Evolutionary conservation across 2,888 invertebrate genomes (phyloP), one percentile per base, ranked within the genome.

Genomic region (Hermaeophaga mercurialis): DNA sequence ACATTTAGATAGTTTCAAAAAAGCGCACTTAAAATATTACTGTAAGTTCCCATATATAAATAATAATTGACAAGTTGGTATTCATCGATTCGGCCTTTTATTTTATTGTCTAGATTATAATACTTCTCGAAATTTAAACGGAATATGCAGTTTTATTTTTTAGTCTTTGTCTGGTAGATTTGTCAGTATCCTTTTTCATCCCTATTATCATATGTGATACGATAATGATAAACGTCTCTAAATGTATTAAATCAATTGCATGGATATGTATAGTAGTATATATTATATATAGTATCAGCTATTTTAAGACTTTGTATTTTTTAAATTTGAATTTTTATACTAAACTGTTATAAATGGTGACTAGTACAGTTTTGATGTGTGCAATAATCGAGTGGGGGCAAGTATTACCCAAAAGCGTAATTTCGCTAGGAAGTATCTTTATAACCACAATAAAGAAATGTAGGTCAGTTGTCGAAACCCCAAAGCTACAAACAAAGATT

Each of bases 301-400:
- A 77, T 76, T 77, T 76, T 77, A 77, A 77, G 77, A 77, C 76
- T 77, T 77, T 78, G 78, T 78, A 78, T 78, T 78, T 78, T 78
- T 78, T 77, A 77, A 78, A 78, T 78, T 78, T 78, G 76, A 78
- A 78, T 78, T 78, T 78, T 78, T 78, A 78, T 78, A 78, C 78
- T 78, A 77, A 77, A 78, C 76, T 78, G 77, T 78, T 78, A 77
- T 75, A 75, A 76, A 76, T 75, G 75, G 74, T 76, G 72, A 76
- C 75, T 77, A 78, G 78, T 74, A 75, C 75, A 68, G 74, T 72
- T 75, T 77, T 76, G 75, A 75, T 76, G 75, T 77, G 77, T 78
- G 78, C 77, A 78, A 78, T 78, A 77, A 77, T 66, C 67, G 71
- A 71, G 69, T 66, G 64, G 66, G 65, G 61, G 63, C 65, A 60